Conservation (phyloP, 2,797 vertebrate genomes). For the Buphagus erythrorhynchus region DNA sequence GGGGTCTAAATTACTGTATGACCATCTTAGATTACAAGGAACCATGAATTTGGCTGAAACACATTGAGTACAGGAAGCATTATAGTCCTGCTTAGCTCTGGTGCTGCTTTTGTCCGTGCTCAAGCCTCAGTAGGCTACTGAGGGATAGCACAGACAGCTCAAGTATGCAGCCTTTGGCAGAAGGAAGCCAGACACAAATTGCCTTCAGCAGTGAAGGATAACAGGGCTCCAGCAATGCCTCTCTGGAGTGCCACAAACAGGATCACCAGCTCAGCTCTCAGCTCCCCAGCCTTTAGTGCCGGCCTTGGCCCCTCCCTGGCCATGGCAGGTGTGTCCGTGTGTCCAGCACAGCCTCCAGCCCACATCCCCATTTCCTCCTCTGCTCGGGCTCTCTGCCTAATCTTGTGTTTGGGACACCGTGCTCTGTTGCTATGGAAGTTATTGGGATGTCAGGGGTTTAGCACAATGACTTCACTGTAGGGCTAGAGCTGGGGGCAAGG, state of each 20-base stretch:
- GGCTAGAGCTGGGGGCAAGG: not conserved
- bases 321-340: not conserved
- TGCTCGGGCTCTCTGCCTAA: slow-evolving; percentile 10
- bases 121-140: not conserved
- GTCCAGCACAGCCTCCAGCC: not conserved
- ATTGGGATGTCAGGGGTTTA: not conserved
- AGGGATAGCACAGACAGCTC: slow-evolving; percentile 25
- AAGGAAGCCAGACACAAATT: slow-evolving; percentile 29
- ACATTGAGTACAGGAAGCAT: slow-evolving; percentile 32
- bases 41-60: slow-evolving; percentile 40
- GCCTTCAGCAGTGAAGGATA: slow-evolving; percentile 13
- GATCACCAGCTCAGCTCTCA: not conserved
- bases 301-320: not conserved
- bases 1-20: slow-evolving; percentile 43
- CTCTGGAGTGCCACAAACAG: slow-evolving; percentile 50
- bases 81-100: slow-evolving; percentile 38
- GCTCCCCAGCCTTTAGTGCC: not conserved
- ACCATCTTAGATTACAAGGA: slow-evolving; percentile 54
- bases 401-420: slow-evolving; percentile 55
- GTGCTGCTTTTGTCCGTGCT: slow-evolving; percentile 30
- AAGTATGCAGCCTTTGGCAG: slow-evolving; percentile 40
- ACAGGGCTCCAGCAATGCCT: slow-evolving; percentile 4
- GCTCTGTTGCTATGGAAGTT: slow-evolving; percentile 62
- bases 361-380: not conserved
- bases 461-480: not conserved